Evolutionary conservation across 2,888 invertebrate genomes (phyloP).

Genomic region (Heliconius ismenius): DNA sequence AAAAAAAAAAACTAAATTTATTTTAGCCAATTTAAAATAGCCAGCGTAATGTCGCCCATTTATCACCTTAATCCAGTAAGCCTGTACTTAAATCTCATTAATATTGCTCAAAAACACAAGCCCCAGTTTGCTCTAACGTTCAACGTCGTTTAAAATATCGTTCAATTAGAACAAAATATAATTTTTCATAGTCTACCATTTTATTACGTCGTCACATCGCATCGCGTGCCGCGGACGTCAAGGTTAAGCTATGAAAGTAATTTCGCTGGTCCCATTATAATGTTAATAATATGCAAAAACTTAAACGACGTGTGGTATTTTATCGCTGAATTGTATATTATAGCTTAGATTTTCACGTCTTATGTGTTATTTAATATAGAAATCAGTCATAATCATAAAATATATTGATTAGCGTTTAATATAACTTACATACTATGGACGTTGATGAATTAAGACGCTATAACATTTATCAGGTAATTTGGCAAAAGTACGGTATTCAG

Average conservation of each 20-base stretch:
- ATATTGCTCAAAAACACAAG: slow-evolving; percentile 13
- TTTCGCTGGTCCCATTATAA: slow-evolving; percentile 20
- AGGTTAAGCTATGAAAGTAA: slow-evolving; percentile 14
- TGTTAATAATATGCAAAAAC: slow-evolving; percentile 29
- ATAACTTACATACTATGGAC: no score
- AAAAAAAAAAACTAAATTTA: no score
- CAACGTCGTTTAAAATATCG: slow-evolving; percentile 5
- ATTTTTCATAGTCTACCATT: slow-evolving; percentile 4
- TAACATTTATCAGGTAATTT: no score
- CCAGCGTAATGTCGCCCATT: neutral
- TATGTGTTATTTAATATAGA: no score
- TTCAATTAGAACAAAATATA: slow-evolving; percentile 19
- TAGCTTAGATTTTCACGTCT: neutral
- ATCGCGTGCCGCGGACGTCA: slow-evolving; percentile 28
- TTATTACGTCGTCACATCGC: slow-evolving; percentile 19
- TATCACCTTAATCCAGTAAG: slow-evolving; percentile 12
- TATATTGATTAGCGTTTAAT: no score
- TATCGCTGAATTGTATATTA: slow-evolving; percentile 3
- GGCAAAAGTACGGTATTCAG: no score
- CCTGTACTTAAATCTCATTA: neutral
- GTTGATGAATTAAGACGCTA: no score
- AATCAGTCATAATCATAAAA: no score
- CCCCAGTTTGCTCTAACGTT: neutral
- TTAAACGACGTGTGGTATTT: neutral
- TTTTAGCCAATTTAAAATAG: no score